Evolutionary conservation across 2,888 invertebrate species (phyloP).

Genomic region (Macrosiphum euphorbiae): DNA sequence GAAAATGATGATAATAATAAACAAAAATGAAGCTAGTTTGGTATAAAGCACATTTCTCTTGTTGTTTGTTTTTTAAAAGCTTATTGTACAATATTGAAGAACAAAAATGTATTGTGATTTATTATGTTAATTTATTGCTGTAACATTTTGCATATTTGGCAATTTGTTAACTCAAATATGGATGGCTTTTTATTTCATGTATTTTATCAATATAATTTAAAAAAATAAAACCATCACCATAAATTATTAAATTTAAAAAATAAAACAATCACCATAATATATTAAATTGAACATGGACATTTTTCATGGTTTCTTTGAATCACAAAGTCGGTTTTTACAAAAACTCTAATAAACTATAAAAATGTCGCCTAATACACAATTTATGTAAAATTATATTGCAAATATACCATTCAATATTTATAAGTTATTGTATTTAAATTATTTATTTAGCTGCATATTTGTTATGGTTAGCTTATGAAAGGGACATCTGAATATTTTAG

Average conservation of each 20-base stretch:
- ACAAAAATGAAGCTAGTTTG: conserved; percentile 65
- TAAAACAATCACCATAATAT: not conserved
- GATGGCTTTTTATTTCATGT: not conserved
- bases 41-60: conserved; percentile 32
- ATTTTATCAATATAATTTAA: not conserved
- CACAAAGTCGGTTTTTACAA: not conserved
- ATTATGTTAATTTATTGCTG: not conserved
- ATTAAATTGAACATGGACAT: not conserved
- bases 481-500: not conserved
- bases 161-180: conserved; percentile 16
- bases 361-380: not conserved
- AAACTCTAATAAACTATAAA: not conserved
- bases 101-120: conserved; percentile 39
- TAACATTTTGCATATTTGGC: not conserved
- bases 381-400: not conserved
- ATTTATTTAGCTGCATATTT: not conserved
- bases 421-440: not conserved
- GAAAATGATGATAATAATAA: conserved; percentile 74
- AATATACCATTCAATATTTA: not conserved
- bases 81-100: not conserved
- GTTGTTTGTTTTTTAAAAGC: not conserved
- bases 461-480: not conserved
- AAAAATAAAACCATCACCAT: not conserved
- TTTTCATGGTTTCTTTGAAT: not conserved
- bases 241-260: not conserved